Conservation (phyloP, 2,888 invertebrate genomes). For the Platerodrilus igneus region DNA sequence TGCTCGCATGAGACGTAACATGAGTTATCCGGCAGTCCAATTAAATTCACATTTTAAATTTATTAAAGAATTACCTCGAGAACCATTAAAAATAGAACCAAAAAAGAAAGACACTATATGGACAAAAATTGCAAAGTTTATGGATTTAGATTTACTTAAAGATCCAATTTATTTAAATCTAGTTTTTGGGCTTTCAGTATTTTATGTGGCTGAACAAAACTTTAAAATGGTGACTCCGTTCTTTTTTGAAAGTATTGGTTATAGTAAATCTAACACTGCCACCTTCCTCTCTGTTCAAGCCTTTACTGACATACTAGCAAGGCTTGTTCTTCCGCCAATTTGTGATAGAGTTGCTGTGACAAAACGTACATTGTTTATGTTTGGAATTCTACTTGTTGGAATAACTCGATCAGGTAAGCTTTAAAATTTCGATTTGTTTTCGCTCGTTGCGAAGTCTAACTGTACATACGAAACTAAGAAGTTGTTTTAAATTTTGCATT, state of each 20-base stretch:
- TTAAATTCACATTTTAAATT: constrained; percentile 38
- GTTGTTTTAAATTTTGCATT: too few species aligned
- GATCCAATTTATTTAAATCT: constrained; percentile 70
- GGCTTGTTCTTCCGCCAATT: constrained; percentile 67
- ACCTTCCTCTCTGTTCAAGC: constrained; percentile 71
- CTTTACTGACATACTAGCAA: constrained; percentile 68
- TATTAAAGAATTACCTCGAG: constrained; percentile 32
- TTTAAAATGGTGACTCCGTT: constrained; percentile 70
- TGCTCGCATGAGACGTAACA: constrained; percentile 41
- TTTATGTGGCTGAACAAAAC: constrained; percentile 71
- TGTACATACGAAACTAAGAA: too few species aligned
- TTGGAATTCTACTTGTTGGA: constrained; percentile 67
- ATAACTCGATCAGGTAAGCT: constrained; percentile 68
- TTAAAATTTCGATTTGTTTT: constrained; percentile 7
- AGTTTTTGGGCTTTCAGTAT: constrained; percentile 65
- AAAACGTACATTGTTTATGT: constrained; percentile 67
- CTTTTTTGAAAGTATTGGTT: constrained; percentile 60
- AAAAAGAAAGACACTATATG: constrained; percentile 38
- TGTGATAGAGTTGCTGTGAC: constrained; percentile 62
- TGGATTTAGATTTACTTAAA: constrained; percentile 68
- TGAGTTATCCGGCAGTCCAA: constrained; percentile 46
- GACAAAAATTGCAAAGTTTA: constrained; percentile 54
- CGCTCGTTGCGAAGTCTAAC: background rate
- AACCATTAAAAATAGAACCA: constrained; percentile 32
- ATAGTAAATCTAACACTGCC: constrained; percentile 63